Evolutionary conservation across 2,888 invertebrate species (phyloP).

Genomic region (Aphodius sticticus): DNA sequence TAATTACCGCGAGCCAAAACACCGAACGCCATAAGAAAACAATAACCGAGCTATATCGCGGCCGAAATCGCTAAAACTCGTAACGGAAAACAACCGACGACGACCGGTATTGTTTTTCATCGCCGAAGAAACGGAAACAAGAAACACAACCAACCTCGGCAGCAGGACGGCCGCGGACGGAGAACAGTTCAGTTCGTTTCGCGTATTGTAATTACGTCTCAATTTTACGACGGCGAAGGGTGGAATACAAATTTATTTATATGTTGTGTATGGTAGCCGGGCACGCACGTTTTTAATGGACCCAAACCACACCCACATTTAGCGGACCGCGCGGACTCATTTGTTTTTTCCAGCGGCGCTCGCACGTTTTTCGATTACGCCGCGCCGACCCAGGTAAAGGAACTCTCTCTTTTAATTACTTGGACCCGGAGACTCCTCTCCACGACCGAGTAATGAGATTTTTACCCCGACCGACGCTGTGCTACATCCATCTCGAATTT

Average conservation of each 20-base stretch:
- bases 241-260: constrained; percentile 38
- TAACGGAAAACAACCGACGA: not conserved
- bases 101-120: not conserved
- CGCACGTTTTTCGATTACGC: not conserved
- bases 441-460: constrained; percentile 7
- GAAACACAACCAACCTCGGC: not conserved
- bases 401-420: constrained; percentile 11
- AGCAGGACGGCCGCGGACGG: constrained; percentile 7
- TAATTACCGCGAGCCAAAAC: constrained; percentile 4
- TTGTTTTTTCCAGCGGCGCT: constrained; percentile 47
- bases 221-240: constrained; percentile 36
- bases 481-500: constrained; percentile 8
- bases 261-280: constrained; percentile 24
- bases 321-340: constrained; percentile 49
- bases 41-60: not conserved
- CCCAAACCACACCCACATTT: constrained; percentile 49
- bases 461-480: constrained; percentile 10
- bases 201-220: constrained; percentile 36
- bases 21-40: not conserved
- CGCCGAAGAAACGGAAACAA: not conserved
- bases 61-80: not conserved
- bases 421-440: not conserved
- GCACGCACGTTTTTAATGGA: constrained; percentile 23
- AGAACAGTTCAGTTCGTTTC: constrained; percentile 18
- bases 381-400: constrained; percentile 18